Evolutionary conservation across 2,113 vertebrate species (phyloP), one percentile per base, ranked within the genome.

Genomic region (Danio rerio): DNA sequence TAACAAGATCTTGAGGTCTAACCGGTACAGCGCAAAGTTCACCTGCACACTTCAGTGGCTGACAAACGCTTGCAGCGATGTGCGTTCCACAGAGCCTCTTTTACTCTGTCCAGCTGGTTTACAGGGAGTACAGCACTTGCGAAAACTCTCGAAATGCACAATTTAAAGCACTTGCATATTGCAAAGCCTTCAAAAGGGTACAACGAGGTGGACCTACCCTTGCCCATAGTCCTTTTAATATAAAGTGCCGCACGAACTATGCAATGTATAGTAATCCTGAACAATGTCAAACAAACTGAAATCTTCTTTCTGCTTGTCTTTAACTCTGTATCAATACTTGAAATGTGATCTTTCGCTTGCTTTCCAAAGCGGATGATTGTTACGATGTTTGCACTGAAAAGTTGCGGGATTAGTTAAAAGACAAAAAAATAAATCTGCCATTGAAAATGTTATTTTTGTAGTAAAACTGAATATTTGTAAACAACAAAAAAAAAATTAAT

Each of bases 311-410:
- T 91, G 92, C 90, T 94, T 95, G 92, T 95, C 94, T 91, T 94
- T 87, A 86, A 89, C 88, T 90, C 47, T 91, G 90, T 91, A 95
- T 98, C 96, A 96, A 98, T 99, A 99, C 97, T 99, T 99, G 98
- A 99, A 99, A 97, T 95, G 95, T 96, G 96, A 97, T 97, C 96
- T 94, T 97, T 97, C 97, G 96, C 96, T 97, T 96, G 93, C 94
- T 96, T 95, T 97, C 95, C 96, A 91, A 96, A 98, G 97, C 96
- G 96, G 96, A 97, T 94, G 97, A 96, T 97, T 96, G 95, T 97
- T 96, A 95, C 92, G 95, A 97, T 92, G 95, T 99, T 99, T 99
- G 98, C 98, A 99, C 98, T 99, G 98, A 98, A 92, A 96, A 97
- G 96, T 96, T 97, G 96, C 96, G 95, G 95, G 95, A 96, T 96